Evolutionary conservation across 2,888 invertebrate genomes (phyloP), one percentile per base, ranked within the genome.

Genomic region (Hesperia comma): DNA sequence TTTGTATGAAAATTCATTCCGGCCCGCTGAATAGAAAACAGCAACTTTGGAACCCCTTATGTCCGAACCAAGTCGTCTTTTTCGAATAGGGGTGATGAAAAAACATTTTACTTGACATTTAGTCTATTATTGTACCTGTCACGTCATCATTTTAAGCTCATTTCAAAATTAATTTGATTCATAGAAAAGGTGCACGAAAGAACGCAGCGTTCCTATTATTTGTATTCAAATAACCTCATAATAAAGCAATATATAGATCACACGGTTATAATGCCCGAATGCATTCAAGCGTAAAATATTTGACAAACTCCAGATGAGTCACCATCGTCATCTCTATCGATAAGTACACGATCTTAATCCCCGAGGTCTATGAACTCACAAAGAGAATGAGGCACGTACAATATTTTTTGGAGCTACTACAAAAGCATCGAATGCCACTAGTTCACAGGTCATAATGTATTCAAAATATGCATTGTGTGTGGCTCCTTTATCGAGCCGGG

Each of bases 391-490:
- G 78, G 75, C 78, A 77, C 76, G 75, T 70, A 75, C 74, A 66
- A 64, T 61, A 68, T 75, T 76, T 74, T 77, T 77, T 75, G 75
- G 72, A 75, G 71, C 75, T 69, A 75, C 72, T 74, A 83, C 83
- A 82, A 81, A 82, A 74, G 75, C 74, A 79, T 75, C 74, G 73
- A 78, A 80, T 75, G 78, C 78, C 82, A 78, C 77, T 75, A 79
- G 84, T 86, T 86, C 86, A 86, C 84, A 86, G 86, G 83, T 88
- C 87, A 83, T 87, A 88, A 90, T 88, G 82, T 85, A 92, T 92
- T 88, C 88, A 88, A 87, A 89, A 88, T 87, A 90, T 87, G 84
- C 86, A 87, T 89, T 90, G 88, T 89, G 82, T 84, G 82, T 79
- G 79, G 80, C 79, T 79, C 82, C 80, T 81, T 79, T 76, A 80